Evolutionary conservation across 2,113 vertebrate genomes (phyloP).

Genomic region (Alces alces): DNA sequence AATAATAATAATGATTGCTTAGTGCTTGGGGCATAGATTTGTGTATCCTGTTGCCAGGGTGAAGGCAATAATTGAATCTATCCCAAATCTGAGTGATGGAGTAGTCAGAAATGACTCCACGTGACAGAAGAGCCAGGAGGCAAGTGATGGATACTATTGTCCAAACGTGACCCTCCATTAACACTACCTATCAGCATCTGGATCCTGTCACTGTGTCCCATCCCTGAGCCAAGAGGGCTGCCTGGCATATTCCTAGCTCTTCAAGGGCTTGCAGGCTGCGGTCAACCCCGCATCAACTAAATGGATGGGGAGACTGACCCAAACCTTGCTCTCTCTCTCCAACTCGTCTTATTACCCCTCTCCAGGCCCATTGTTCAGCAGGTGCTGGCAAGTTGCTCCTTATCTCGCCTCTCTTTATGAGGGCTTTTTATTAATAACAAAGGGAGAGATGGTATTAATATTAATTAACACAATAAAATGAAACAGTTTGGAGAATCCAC

Average conservation of each 20-base stretch:
- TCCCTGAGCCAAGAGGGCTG: conserved; percentile 85
- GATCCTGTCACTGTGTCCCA: conserved; percentile 87
- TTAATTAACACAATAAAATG: conserved; percentile 86
- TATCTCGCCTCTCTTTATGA: conserved; percentile 84
- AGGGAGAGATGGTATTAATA: conserved; percentile 85
- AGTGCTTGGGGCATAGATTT: conserved; percentile 66
- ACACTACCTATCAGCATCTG: conserved; percentile 94
- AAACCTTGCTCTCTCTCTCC: conserved; percentile 76
- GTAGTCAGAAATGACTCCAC: conserved; percentile 85
- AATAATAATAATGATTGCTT: background rate
- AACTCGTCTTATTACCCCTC: conserved; percentile 79
- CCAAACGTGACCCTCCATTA: conserved; percentile 93
- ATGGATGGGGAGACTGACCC: conserved; percentile 81
- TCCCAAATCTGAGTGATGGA: conserved; percentile 87
- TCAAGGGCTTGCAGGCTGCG: conserved; percentile 80
- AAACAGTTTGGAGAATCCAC: conserved; percentile 81
- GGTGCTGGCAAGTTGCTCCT: conserved; percentile 90
- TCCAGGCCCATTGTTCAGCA: conserved; percentile 85
- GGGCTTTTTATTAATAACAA: conserved; percentile 82
- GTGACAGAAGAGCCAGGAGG: conserved; percentile 89
- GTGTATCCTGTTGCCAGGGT: conserved; percentile 81
- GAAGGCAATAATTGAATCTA: conserved; percentile 88
- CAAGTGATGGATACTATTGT: conserved; percentile 94
- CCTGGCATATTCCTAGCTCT: conserved; percentile 86
- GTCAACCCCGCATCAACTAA: conserved; percentile 79